Base-by-base conservation (phyloP, 2,888 invertebrate genomes). In the Oscheius onirici region DNA sequence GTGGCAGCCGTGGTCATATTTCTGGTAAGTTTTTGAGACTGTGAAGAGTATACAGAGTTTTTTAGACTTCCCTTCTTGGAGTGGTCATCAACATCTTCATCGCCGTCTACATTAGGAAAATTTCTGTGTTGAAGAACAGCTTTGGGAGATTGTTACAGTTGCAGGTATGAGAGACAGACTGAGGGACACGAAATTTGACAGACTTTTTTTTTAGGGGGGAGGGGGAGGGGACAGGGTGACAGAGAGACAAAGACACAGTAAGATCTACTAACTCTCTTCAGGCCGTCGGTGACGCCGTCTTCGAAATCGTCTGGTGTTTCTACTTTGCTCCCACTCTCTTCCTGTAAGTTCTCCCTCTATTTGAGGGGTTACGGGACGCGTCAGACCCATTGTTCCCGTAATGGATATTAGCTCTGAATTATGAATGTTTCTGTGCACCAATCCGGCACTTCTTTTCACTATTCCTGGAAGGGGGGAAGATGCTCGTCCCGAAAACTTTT, bases 321-420 rank as follows among this genome's bases (percentile, higher is more conserved):
- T 80, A 80, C 65, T 80, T 80, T 67, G 78, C 80, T 40, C 80
- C 80, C 1, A 74, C 75, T 34, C 67, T 80, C 17, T 78, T 78
- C 52, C 76, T 80, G 80, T 80, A 66, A 78, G 79, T 78, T 55
- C 44, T 20, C 1, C 3, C 40, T 34, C 34, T 34, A 34, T 49
- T 10, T 49, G 49, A n/a, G 49, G n/a, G 26, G n/a, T 41, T 41
- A 20, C 58, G 40, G 41, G 26, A n/a, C 60, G 44, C 49, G 49
- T 49, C 49, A 49, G 20, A 17, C 44, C 43, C 60, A 60, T 60
- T 60, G 60, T 60, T 10, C 17, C 49, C 11, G 55, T 63, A 63
- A 63, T 63, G 63, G 63, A 63, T 63, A 63, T 63, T 63, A 63
- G 26, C 5, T n/a, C 28, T 63, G 34, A 63, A 63, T 63, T 60